Conservation (phyloP, 2,113 vertebrate genomes). For the Thinocorus orbignyianus region DNA sequence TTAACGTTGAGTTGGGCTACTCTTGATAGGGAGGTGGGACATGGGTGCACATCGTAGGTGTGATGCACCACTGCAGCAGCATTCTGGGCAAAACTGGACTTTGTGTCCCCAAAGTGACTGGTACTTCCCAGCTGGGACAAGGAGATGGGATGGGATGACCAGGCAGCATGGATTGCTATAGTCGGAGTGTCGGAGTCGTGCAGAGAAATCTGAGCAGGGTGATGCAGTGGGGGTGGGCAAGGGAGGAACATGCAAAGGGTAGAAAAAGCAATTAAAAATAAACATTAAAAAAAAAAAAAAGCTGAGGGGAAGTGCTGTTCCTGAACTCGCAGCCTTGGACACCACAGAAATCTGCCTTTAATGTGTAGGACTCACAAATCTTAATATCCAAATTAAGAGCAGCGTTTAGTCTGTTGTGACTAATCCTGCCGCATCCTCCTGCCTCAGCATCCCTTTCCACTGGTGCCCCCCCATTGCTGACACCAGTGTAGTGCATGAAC, state of each 20-base stretch:
- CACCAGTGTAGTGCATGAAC: background rate
- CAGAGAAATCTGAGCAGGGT: background rate
- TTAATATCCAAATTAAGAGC: background rate
- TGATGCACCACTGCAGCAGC: background rate
- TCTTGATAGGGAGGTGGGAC: background rate
- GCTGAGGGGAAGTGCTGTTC: background rate
- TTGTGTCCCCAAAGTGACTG: fast-evolving
- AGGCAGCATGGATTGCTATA: fast-evolving
- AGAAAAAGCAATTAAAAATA: background rate
- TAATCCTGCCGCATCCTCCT: background rate
- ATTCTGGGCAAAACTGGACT: background rate
- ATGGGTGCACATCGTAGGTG: background rate
- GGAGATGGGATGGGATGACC: fast-evolving
- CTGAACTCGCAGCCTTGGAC: fast-evolving
- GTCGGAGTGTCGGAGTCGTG: fast-evolving
- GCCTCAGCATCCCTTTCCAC: fast-evolving
- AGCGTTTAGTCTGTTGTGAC: fast-evolving
- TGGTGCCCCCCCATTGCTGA: background rate
- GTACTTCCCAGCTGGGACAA: background rate
- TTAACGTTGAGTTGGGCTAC: fast-evolving
- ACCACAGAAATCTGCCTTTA: background rate
- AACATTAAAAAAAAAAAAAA: background rate
- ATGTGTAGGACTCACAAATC: background rate
- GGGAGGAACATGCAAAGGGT: background rate
- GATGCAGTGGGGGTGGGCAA: background rate